Evolutionary conservation across 2,113 vertebrate species (phyloP), one percentile per base, ranked within the genome.

Genomic region (Dunckerocampus dactyliophorus): DNA sequence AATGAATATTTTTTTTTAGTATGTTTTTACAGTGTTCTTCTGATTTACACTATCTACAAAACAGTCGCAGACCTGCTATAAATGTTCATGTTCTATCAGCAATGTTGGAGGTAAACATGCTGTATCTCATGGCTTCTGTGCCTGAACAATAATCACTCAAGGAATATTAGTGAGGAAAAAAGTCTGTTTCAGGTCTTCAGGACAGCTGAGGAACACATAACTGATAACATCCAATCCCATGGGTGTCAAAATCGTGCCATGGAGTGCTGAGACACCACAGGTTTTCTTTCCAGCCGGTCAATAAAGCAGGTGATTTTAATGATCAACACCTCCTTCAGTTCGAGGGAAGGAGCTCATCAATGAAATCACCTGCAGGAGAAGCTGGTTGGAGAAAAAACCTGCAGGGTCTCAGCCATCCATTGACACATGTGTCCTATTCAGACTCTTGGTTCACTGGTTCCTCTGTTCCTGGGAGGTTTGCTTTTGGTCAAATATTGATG

Each of bases 401-500:
- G n/a, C n/a, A n/a, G n/a, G n/a, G n/a, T n/a, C n/a, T n/a, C n/a
- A n/a, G 24, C 24, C 24, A 2, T 28, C 24, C 24, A 28, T 28
- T 28, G 24, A 28, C 24, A 28, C 24, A 3, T 28, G 24, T 28
- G 24, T 28, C 24, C 24, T 28, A 28, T 28, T 5, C 67, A 63
- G 34, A 75, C 31, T 59, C n/a, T 56, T 46, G 46, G 50, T 49
- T 74, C 64, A 67, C 59, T 49, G 22, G 42, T 69, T 73, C 63
- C 62, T 66, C 31, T 68, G 70, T 52, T 56, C 66, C 59, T 20
- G 59, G 39, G 61, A 21, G 52, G 50, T 67, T 74, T 74, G 62
- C 58, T 53, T 21, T n/a, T n/a, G 6, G 48, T 72, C 20, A 74
- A 71, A 80, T 77, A 75, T 63, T 67, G 57, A 71, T 63, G 11